phyloP scores from a whole-genome alignment of 2,888 invertebrate genomes.

The Drosophila yooni region DNA sequence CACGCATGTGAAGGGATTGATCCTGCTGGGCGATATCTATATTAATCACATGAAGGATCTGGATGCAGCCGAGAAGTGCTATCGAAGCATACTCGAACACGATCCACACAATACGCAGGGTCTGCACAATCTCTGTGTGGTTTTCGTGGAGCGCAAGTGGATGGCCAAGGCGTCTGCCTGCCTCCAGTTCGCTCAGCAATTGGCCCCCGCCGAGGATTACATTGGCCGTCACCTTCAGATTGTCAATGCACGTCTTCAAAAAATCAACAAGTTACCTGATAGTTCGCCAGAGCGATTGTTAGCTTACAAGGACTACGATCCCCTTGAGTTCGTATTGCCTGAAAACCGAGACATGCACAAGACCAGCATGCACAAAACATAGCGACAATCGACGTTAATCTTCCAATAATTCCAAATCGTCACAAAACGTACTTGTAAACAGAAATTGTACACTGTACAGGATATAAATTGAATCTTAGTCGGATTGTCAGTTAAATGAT shows the following conservation, averaged over 20 bases:
- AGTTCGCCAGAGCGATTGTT: slow-evolving; percentile 80
- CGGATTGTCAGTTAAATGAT: neutral
- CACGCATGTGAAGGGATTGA: slow-evolving; percentile 96
- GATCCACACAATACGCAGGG: slow-evolving; percentile 97
- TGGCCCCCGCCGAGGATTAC: slow-evolving; percentile 96
- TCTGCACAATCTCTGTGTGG: slow-evolving; percentile 97
- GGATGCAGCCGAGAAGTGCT: slow-evolving; percentile 98
- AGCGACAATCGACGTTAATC: slow-evolving; percentile 42
- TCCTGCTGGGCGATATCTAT: slow-evolving; percentile 97
- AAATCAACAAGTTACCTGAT: slow-evolving; percentile 82
- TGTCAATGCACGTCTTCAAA: slow-evolving; percentile 86
- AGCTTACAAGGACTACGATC: slow-evolving; percentile 84
- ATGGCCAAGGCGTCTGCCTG: slow-evolving; percentile 94
- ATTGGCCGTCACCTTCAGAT: slow-evolving; percentile 95
- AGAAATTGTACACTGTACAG: slow-evolving; percentile 20
- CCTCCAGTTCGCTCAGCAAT: slow-evolving; percentile 90
- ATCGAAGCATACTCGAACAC: slow-evolving; percentile 93
- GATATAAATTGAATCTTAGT: slow-evolving; percentile 15
- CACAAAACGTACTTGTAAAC: neutral
- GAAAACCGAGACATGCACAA: slow-evolving; percentile 43
- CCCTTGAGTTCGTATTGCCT: slow-evolving; percentile 79
- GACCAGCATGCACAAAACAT: slow-evolving; percentile 39
- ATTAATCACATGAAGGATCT: slow-evolving; percentile 97
- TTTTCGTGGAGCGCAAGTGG: slow-evolving; percentile 96
- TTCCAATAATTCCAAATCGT: slow-evolving; percentile 10